These are phyloP conservation scores for Oscheius sp. DNA, from an alignment of 2,888 invertebrate genomes.

Conservation along the genomic window DNA sequence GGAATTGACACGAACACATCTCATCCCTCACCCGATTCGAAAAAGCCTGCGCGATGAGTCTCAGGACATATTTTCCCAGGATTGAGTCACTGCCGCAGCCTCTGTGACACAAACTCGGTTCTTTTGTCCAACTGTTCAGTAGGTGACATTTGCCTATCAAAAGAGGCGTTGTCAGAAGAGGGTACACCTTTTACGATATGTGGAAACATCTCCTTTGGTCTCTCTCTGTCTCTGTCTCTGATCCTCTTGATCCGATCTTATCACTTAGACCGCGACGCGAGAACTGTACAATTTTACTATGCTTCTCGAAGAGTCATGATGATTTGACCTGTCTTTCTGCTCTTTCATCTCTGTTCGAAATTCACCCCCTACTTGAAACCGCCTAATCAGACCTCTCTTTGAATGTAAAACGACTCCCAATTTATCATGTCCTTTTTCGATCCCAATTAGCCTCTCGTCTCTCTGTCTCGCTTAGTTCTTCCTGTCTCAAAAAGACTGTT, in stretches of 20 bases:
- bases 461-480: not conserved
- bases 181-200: too few species aligned
- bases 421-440: not conserved
- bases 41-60: not conserved
- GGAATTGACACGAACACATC: constrained; percentile 26
- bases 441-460: constrained; percentile 2
- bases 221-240: too few species aligned
- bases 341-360: too few species aligned
- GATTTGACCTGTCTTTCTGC: too few species aligned
- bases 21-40: not conserved
- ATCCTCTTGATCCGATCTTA: too few species aligned
- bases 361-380: too few species aligned
- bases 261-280: too few species aligned
- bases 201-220: too few species aligned
- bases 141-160: constrained; percentile 2
- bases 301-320: too few species aligned
- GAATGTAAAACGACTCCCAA: too few species aligned
- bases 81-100: not conserved
- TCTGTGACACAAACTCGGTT: constrained; percentile 10
- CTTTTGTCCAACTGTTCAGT: not conserved
- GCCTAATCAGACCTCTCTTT: too few species aligned
- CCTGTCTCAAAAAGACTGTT: not conserved
- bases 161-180: not conserved
- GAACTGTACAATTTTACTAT: too few species aligned
- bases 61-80: not conserved